Conservation (phyloP, 1,140 invertebrate genomes). For the Drosophila orosa region DNA sequence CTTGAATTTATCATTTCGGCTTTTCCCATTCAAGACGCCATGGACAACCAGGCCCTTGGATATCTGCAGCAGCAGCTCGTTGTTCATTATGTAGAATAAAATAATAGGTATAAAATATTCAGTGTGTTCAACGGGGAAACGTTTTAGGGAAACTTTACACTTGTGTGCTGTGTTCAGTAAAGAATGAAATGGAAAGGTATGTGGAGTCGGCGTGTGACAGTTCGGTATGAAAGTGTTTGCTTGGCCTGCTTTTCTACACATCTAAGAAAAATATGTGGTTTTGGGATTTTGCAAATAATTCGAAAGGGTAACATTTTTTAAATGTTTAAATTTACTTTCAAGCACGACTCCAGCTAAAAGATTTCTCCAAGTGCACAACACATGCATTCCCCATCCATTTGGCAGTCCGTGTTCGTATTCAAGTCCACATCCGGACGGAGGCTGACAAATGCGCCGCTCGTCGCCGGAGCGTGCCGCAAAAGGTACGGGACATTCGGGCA, state of each 20-base stretch:
- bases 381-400: slow-evolving; percentile 30
- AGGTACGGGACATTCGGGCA: slow-evolving; percentile 50
- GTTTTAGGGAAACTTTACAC: slow-evolving; percentile 26
- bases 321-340: no score
- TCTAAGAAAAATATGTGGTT: not conserved
- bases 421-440: slow-evolving; percentile 25
- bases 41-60: not conserved
- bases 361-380: slow-evolving; percentile 23
- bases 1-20: not conserved
- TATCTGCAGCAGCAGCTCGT: slow-evolving; percentile 31
- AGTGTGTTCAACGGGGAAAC: slow-evolving; percentile 15
- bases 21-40: not conserved
- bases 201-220: slow-evolving; percentile 7
- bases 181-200: slow-evolving; percentile 22
- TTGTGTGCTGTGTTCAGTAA: slow-evolving; percentile 26
- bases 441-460: slow-evolving; percentile 64
- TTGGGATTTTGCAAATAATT: not conserved
- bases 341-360: no score
- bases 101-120: slow-evolving; percentile 26
- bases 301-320: no score
- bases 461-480: slow-evolving; percentile 63
- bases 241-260: not conserved
- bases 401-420: slow-evolving; percentile 16
- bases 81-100: slow-evolving; percentile 38
- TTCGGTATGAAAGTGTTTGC: slow-evolving; percentile 14